Conservation (phyloP, 2,888 invertebrate species). For the Trachelus troglodyta region DNA sequence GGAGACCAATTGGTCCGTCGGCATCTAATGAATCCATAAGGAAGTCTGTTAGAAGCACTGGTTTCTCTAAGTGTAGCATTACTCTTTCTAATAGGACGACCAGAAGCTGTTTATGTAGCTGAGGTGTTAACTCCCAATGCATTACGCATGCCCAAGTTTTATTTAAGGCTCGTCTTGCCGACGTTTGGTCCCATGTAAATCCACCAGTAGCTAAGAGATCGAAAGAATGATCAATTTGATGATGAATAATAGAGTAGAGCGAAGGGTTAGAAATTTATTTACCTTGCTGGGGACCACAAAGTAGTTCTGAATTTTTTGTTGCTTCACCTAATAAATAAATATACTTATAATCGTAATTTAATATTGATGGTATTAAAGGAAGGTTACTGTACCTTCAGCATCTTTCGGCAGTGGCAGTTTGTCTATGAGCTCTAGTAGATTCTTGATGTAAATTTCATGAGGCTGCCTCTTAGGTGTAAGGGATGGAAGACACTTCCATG, state of each 20-base stretch:
- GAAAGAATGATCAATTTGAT: not conserved
- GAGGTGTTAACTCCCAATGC: constrained; percentile 76
- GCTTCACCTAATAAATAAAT: not conserved
- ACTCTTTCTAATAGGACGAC: constrained; percentile 85
- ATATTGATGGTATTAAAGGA: not conserved
- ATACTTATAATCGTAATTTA: not conserved
- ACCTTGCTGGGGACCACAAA: constrained; percentile 55
- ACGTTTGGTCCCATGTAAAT: constrained; percentile 72
- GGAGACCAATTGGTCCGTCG: constrained; percentile 87
- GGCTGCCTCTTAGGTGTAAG: constrained; percentile 71
- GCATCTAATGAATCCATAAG: constrained; percentile 89
- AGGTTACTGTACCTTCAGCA: constrained; percentile 56
- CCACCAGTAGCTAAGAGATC: not conserved
- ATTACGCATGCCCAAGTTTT: constrained; percentile 83
- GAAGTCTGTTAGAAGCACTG: constrained; percentile 89
- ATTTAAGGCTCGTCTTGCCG: constrained; percentile 72
- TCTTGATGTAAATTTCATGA: constrained; percentile 71
- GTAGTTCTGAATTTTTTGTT: constrained; percentile 30
- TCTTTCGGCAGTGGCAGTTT: constrained; percentile 69
- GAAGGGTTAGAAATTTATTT: constrained; percentile 4
- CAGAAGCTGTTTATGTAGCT: constrained; percentile 81
- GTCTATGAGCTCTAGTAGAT: constrained; percentile 74
- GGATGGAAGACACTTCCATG: constrained; percentile 73
- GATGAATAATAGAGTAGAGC: not conserved
- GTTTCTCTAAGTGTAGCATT: constrained; percentile 82